phyloP scores from a whole-genome alignment of 2,888 invertebrate species.

The Lucinisca nassula region DNA sequence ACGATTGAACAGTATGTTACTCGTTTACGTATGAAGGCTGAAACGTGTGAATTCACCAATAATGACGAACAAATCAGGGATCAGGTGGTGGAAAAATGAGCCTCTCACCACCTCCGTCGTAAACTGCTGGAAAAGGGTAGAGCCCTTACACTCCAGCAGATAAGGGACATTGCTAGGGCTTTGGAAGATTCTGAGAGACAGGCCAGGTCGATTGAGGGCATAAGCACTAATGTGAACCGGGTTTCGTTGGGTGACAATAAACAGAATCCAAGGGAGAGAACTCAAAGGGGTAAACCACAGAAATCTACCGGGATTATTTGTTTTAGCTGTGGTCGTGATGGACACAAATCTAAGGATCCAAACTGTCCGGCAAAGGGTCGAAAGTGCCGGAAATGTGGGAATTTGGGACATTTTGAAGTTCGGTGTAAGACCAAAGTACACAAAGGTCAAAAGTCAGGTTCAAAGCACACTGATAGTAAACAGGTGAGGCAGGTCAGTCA shows the following conservation, averaged over 20 bases:
- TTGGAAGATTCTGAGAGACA: conserved; percentile 23
- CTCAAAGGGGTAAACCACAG: too few species aligned
- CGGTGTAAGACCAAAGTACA: neutral
- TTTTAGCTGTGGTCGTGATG: neutral
- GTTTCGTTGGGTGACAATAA: neutral
- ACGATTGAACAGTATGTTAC: conserved; percentile 58
- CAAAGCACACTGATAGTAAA: too few species aligned
- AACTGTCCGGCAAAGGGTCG: neutral
- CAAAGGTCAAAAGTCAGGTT: too few species aligned
- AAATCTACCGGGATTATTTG: too few species aligned
- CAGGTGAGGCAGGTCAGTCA: too few species aligned
- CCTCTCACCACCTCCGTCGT: conserved; percentile 39
- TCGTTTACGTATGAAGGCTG: conserved; percentile 34
- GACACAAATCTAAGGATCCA: neutral
- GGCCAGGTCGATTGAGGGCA: conserved; percentile 26
- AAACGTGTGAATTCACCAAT: conserved; percentile 50
- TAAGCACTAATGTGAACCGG: neutral
- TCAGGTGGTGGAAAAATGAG: conserved; percentile 64
- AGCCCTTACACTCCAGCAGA: conserved; percentile 33
- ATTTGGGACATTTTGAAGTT: neutral
- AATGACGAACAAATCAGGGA: conserved; percentile 56
- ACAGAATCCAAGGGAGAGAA: too few species aligned
- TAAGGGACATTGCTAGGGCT: conserved; percentile 45
- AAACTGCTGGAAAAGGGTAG: conserved; percentile 50
- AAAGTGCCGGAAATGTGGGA: neutral